Evolutionary conservation across 2,888 invertebrate species (phyloP).

Genomic region (Bursaphelenchus okinawaensis): DNA sequence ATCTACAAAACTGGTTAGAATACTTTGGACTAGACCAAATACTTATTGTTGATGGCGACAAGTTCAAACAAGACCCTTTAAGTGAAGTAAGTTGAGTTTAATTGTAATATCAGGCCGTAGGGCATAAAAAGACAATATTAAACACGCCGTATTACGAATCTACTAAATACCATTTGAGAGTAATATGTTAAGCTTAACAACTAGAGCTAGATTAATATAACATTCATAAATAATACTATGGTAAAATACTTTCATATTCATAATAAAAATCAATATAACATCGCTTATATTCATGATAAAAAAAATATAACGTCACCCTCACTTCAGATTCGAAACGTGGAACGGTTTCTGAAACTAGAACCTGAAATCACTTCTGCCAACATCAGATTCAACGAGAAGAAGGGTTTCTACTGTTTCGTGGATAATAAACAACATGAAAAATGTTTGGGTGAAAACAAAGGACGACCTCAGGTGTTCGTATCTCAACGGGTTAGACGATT

Average conservation of each 20-base stretch:
- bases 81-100: slow-evolving; percentile 68
- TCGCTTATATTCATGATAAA: background rate
- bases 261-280: background rate
- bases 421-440: slow-evolving; percentile 14
- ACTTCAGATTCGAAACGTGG: slow-evolving; percentile 70
- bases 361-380: slow-evolving; percentile 73
- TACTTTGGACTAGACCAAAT: slow-evolving; percentile 85
- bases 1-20: slow-evolving; percentile 83
- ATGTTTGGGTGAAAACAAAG: slow-evolving; percentile 52
- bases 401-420: slow-evolving; percentile 80
- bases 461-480: slow-evolving; percentile 45
- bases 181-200: no score
- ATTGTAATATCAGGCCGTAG: no score
- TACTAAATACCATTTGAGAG: no score
- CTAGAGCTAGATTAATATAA: no score
- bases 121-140: no score
- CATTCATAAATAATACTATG: no score
- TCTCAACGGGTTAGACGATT: slow-evolving; percentile 13
- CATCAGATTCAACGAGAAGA: slow-evolving; percentile 92
- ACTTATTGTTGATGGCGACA: slow-evolving; percentile 82
- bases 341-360: slow-evolving; percentile 75
- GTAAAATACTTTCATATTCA: no score
- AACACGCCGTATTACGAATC: no score
- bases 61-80: slow-evolving; percentile 81
- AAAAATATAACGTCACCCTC: background rate